A percentile compares a stretch with the other conserved stretches of the same genome.
phyloP scores from a whole-genome alignment of 2,797 vertebrate genomes.

The Graptemys geographica region DNA sequence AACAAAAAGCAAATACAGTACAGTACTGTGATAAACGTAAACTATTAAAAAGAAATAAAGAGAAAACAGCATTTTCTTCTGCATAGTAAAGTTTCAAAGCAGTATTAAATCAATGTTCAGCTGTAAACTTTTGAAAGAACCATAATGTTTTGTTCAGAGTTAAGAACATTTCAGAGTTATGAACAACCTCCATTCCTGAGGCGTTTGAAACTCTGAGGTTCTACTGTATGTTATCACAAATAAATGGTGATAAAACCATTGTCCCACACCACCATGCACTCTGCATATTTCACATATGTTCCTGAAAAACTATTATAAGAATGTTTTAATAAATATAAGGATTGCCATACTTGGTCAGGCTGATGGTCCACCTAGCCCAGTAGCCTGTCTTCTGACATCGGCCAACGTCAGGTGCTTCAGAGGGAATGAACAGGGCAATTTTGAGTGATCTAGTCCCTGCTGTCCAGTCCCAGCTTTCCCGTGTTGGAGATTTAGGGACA shows the following conservation, averaged over 20 bases:
- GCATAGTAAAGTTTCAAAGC: no score
- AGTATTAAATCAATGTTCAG: no score
- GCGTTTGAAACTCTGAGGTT: no score
- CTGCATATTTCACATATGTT: neutral
- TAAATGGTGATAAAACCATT: neutral
- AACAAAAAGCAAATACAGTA: no score
- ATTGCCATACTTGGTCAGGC: neutral
- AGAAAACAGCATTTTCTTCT: no score
- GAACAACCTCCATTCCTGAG: neutral
- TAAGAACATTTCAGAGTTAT: no score
- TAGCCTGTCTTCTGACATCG: neutral
- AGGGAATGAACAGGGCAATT: neutral
- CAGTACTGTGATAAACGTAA: no score
- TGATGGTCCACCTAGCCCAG: neutral
- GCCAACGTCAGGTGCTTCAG: neutral
- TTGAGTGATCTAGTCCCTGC: neutral
- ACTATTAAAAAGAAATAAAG: no score
- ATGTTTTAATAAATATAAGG: neutral
- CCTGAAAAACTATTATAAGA: neutral
- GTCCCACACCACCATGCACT: rapidly evolving
- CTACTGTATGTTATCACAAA: neutral
- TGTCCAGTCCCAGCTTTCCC: neutral
- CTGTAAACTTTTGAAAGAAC: no score
- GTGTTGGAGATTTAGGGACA: neutral
- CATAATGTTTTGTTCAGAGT: no score